Evolutionary conservation across 1,140 invertebrate genomes (phyloP), one percentile per base, ranked within the genome.

Genomic region (Belonocnema kinseyi): DNA sequence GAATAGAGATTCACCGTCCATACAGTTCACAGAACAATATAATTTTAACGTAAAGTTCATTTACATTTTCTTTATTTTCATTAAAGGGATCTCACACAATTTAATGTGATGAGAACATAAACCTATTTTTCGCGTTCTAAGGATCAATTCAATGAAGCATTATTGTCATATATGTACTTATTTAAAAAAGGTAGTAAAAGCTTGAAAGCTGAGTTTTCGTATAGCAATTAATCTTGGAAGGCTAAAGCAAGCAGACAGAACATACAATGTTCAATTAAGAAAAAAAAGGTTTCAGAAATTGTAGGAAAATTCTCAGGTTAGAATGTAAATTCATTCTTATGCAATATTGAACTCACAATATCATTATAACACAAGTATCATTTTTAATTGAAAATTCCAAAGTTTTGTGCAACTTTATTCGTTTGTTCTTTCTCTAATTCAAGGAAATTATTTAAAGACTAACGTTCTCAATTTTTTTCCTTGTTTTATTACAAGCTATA

Each of bases 221-320:
- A 33, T 40, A 66, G 33, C 61, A 40, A 66, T 66, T 66, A n/a
- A 66, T 66, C 61, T 66, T 40, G 33, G 33, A 66, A 66, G 26
- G 61, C 14, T 66, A 16, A 66, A 66, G 14, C 61, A 40, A 66
- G 61, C 61, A 66, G 61, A 66, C 61, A 40, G 26, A 66, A 66
- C n/a, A 33, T 66, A 40, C 3, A 66, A 66, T 46, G 14, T 66
- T 66, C 40, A 10, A 26, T 40, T 40, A 40, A 13, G 13, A 40
- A 66, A 66, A 66, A 66, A 40, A 66, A 66, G 26, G 40, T 46
- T 46, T 5, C 40, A 8, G 7, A 46, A 46, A 2, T 8, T 46
- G 4, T 46, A 46, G 40, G 40, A 46, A 46, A 46, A 46, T 10
- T 46, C 40, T 46, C 10, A 46, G 40, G 1, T 8, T 46, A 10